Evolutionary conservation across 2,888 invertebrate genomes (phyloP).

Genomic region (Melanostoma mellinum): DNA sequence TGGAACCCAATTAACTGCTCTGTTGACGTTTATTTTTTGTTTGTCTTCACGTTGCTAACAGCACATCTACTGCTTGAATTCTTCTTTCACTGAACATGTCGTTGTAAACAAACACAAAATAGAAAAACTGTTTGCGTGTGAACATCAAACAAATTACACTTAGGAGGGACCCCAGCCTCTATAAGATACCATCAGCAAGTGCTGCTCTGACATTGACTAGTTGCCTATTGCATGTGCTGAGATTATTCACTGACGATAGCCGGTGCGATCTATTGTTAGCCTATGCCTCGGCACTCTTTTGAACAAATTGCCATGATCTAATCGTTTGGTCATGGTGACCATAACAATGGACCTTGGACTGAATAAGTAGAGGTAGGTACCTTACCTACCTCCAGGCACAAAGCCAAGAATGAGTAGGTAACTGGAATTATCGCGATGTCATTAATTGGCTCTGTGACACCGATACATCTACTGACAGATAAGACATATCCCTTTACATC

Average conservation of each 20-base stretch:
- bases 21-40: too few relatives aligned
- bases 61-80: too few relatives aligned
- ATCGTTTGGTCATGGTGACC: slow-evolving; percentile 25
- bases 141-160: slow-evolving; percentile 21
- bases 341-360: slow-evolving; percentile 22
- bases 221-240: slow-evolving; percentile 16
- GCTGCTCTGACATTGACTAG: slow-evolving; percentile 29
- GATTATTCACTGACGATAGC: slow-evolving; percentile 29
- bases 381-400: background rate
- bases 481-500: background rate
- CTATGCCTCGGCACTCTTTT: background rate
- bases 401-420: background rate
- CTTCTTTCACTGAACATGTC: background rate
- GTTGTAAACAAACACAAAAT: background rate
- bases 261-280: slow-evolving; percentile 24
- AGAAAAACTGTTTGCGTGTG: slow-evolving; percentile 21
- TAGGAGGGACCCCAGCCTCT: slow-evolving; percentile 16
- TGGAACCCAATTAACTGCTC: too few relatives aligned
- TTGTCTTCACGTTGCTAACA: too few relatives aligned
- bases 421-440: background rate
- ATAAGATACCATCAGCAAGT: slow-evolving; percentile 8
- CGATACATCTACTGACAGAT: background rate
- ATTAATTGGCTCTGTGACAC: slow-evolving; percentile 32
- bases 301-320: slow-evolving; percentile 21
- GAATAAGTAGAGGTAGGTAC: background rate